phyloP scores from a whole-genome alignment of 1,140 invertebrate species.

The Homarus americanus region DNA sequence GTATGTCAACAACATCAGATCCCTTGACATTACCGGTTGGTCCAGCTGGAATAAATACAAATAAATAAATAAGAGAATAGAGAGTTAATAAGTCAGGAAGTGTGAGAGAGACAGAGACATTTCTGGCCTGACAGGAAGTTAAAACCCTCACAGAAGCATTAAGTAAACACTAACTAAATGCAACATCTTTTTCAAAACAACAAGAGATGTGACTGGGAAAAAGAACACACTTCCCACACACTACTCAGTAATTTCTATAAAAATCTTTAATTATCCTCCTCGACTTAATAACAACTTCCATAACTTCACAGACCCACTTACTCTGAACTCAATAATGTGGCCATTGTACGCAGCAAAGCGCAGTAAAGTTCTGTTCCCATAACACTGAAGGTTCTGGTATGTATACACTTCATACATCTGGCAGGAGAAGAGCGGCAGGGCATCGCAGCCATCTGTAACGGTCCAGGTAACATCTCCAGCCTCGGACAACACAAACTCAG shows the following conservation, averaged over 20 bases:
- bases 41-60: conserved; percentile 76
- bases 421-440: conserved; percentile 83
- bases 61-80: background rate
- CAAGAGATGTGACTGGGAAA: too few species aligned
- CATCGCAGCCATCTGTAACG: conserved; percentile 81
- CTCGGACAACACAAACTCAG: conserved; percentile 84
- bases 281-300: too few species aligned
- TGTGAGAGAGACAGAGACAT: too few species aligned
- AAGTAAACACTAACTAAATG: too few species aligned
- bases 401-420: conserved; percentile 83
- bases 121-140: too few species aligned
- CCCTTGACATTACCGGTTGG: conserved; percentile 79
- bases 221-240: too few species aligned
- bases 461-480: conserved; percentile 84
- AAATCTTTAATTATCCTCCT: too few species aligned
- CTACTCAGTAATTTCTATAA: too few species aligned
- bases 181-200: too few species aligned
- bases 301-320: conserved; percentile 75
- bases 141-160: too few species aligned
- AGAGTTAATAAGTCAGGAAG: too few species aligned
- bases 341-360: conserved; percentile 83
- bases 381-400: conserved; percentile 77
- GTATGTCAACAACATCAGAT: conserved; percentile 82
- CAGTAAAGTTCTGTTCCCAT: conserved; percentile 63
- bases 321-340: conserved; percentile 84